Conservation (phyloP, 2,888 invertebrate genomes). For the Cotesia congregata region DNA sequence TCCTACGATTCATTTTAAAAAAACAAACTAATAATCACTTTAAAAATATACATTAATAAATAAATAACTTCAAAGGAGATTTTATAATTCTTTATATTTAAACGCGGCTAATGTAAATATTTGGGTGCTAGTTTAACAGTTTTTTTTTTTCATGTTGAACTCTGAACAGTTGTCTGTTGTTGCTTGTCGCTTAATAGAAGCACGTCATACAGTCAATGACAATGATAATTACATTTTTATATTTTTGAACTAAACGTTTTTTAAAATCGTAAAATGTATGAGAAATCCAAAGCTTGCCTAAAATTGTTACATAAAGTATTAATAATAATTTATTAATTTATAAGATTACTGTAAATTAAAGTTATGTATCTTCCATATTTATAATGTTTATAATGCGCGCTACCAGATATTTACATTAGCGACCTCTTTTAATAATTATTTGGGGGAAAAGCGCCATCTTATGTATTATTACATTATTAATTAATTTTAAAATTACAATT, state of each 20-base stretch:
- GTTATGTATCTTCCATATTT: too few species aligned
- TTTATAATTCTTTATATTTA: neutral
- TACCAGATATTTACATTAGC: too few species aligned
- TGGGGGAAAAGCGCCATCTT: neutral
- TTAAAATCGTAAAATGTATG: too few species aligned
- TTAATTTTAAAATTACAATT: neutral
- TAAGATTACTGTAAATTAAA: too few species aligned
- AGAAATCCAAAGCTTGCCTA: too few species aligned
- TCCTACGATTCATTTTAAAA: neutral
- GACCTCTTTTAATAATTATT: neutral
- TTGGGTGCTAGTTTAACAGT: neutral
- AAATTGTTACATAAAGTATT: too few species aligned
- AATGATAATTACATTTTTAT: too few species aligned
- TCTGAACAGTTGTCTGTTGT: neutral
- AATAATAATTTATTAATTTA: too few species aligned
- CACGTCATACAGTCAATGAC: neutral
- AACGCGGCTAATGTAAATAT: neutral
- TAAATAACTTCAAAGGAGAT: neutral
- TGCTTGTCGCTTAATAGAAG: neutral
- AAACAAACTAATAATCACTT: constrained; percentile 1
- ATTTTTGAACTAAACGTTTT: too few species aligned
- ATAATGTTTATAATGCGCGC: too few species aligned
- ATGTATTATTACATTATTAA: neutral
- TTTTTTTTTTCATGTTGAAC: neutral
- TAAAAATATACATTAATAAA: constrained; percentile 2